Evolutionary conservation across 1,140 invertebrate species (phyloP), one percentile per base, ranked within the genome.

Genomic region (Drosophila lacertosa): DNA sequence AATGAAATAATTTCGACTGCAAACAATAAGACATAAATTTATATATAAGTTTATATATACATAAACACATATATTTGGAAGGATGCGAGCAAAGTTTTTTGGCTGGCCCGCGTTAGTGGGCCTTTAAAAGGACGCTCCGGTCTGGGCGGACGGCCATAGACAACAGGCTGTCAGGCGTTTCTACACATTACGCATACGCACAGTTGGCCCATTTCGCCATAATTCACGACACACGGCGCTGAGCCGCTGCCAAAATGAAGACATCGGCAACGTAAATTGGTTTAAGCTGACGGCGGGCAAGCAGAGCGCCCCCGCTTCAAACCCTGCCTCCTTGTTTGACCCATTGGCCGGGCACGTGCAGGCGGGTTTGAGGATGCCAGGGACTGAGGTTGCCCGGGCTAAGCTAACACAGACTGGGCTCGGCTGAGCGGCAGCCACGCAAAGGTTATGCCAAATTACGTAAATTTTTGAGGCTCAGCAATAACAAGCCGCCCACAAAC

Each of bases 11-110:
- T 88, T 88, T 88, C 77, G 74, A 88, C 75, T 74, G 60, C 74
- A 88, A 88, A 88, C 82, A 88, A 88, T 88, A 78, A 77, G 77
- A 86, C 82, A 88, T 81, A 88, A 82, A 88, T 82, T 72, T 88
- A 75, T 86, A 86, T 77, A 69, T 37, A 47, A 47, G 39, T 47
- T 33, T 33, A 42, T 42, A 11, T 45, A 29, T 51, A 75, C 48
- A 69, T 29, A 63, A 39, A 72, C 47, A 59, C 32, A 50, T 13
- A 13, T 24, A 63, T 76, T 45, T 76, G 16, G 65, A 63, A 57
- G 48, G 40, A 54, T 69, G 58, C 33, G 44, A 24, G 60, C 37
- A 32, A 65, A 65, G 42, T 33, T 54, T 54, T 54, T 54, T 45
- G 29, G n/a, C 18, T 48, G 59, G 51, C 32, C 44, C 33, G 48